Evolutionary conservation across 2,888 invertebrate genomes (phyloP), one percentile per base, ranked within the genome.

Genomic region (Hemistola chrysoprasaria): DNA sequence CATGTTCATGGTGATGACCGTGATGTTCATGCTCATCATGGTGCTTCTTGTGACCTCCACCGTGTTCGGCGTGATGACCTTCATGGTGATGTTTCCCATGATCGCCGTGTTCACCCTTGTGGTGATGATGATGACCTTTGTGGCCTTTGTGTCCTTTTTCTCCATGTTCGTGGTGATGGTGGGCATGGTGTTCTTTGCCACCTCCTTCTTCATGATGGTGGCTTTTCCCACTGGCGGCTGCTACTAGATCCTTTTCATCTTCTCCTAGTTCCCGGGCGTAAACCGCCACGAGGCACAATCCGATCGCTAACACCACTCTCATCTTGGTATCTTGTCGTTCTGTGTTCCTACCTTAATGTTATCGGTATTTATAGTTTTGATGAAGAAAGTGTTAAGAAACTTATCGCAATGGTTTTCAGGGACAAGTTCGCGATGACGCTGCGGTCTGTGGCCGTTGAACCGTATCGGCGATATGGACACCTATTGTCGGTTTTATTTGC

Each of bases 71-170:
- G 26, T 87, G 86, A 28, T 87, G 87, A 11, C 66, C 85, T 30
- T 61, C 78, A 28, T 87, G 83, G 38, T 87, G 86, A 43, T 87
- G 86, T 39, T 84, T 83, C 1, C 81, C 83, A 42, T 87, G 85
- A 27, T 86, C 63, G 5, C 78, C 81, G 6, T 87, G 85, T 0
- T 87, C 82, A 1, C 87, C 86, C 38, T 87, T 85, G 44, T 87
- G 85, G 39, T 87, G 86, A 28, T 87, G 87, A 30, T 87, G 87
- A 50, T 85, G 85, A n/a, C 78, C 83, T 55, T 87, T 83, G 50
- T 87, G 86, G 1, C 86, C 87, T 53, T 87, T 86, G 53, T 84
- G 81, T 16, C 79, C 87, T 29, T 85, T 79, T 11, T 78, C 71
- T 0, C 78, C 86, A 22, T 87, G 87, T 7, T 85, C 79, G 33